These are phyloP conservation scores for Margarornis squamiger DNA, from an alignment of 2,797 vertebrate genomes.

Conservation along the genomic window DNA sequence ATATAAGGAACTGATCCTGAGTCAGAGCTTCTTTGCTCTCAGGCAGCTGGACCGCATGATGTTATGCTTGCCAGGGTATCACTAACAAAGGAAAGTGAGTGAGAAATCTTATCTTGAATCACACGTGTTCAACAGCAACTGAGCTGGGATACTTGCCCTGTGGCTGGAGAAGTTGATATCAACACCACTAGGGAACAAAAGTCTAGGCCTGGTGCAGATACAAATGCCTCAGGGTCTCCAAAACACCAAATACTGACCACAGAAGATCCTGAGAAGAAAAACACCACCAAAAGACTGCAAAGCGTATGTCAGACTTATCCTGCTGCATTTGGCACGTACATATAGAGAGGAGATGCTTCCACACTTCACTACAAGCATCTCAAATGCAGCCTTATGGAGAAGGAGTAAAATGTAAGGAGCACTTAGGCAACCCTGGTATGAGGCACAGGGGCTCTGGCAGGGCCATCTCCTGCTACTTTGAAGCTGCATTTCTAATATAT, in stretches of 20 bases:
- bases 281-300: neutral
- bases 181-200: neutral
- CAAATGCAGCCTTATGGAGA: neutral
- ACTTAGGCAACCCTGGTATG: accelerated
- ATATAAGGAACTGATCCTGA: neutral
- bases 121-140: neutral
- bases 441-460: neutral
- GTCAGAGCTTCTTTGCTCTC: neutral
- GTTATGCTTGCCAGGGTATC: neutral
- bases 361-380: neutral
- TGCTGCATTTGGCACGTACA: neutral
- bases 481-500: neutral
- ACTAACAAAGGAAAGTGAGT: neutral
- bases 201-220: neutral
- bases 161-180: neutral
- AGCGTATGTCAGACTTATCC: neutral
- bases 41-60: neutral
- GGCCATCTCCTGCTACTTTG: neutral
- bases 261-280: neutral
- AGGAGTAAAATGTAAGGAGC: neutral
- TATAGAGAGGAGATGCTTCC: neutral
- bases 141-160: neutral
- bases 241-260: neutral
- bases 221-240: neutral
- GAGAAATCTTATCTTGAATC: slow-evolving; percentile 31